Percentiles rank a stretch among this genome's conserved stretches.
phyloP scores from a whole-genome alignment of 2,113 vertebrate genomes.

The Phrynocephalus versicolor region DNA sequence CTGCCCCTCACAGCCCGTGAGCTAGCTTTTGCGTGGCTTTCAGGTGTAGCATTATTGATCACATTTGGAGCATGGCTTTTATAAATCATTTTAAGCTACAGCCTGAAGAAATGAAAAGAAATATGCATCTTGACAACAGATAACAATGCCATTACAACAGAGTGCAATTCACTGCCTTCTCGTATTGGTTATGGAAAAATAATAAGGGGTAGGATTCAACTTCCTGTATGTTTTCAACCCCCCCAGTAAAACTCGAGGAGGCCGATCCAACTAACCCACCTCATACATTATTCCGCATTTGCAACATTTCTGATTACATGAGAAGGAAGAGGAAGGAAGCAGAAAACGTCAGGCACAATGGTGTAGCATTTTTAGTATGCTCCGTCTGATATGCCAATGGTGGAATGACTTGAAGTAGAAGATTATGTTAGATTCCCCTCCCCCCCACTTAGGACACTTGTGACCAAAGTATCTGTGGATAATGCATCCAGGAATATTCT shows the following conservation, averaged over 20 bases:
- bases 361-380: not conserved
- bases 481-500: not conserved
- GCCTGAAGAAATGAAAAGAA: not conserved
- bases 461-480: not conserved
- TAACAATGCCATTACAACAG: not conserved
- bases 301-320: too few relatives aligned
- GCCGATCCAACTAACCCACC: not conserved
- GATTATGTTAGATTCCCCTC: not conserved
- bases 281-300: not conserved
- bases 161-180: not conserved
- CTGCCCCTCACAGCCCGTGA: not conserved
- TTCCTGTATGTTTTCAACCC: not conserved
- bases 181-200: not conserved
- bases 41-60: not conserved
- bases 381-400: not conserved
- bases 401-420: conserved; percentile 30
- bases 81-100: not conserved
- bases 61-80: not conserved
- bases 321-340: not conserved
- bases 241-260: not conserved
- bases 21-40: too few relatives aligned
- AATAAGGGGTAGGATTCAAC: too few relatives aligned
- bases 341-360: not conserved
- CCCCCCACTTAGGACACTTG: not conserved
- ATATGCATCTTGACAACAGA: not conserved